Evolutionary conservation across 2,888 invertebrate species (phyloP), one percentile per base, ranked within the genome.

Genomic region (Microplitis manilae): DNA sequence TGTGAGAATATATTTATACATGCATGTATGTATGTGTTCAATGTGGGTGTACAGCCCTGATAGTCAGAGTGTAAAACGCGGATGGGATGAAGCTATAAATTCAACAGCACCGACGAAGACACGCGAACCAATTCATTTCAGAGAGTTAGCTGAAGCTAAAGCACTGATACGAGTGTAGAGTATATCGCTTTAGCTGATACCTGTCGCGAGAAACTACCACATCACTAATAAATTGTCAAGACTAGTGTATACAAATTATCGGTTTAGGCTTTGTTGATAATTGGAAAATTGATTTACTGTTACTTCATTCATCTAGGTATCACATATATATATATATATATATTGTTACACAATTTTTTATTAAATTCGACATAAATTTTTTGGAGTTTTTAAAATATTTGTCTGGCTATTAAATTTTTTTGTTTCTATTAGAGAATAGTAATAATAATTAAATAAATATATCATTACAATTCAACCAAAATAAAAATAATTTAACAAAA

Each of bases 11-110:
- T 30, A 30, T 30, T 30, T 30, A 30, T 30, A 68, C 68, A 61
- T 72, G 65, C 68, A 61, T 72, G 65, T 61, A 20, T 71, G 39
- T 73, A 40, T 74, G 40, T 40, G 60, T 7, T 30, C 6, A 6
- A n/a, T 4, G n/a, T 70, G 70, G 30, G 38, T 38, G 17, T 38
- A 38, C 61, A 8, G 6, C 71, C 71, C 62, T 7, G 72, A 68
- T 7, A 60, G 69, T 40, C 68, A 81, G 82, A 81, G 80, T 83
- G 80, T 80, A 83, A 70, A 79, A 79, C 81, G 74, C 81, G 80
- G 80, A 82, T 81, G 84, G 86, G 86, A 89, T 89, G 87, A 89
- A 89, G 88, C 87, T 85, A 88, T 89, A 89, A 89, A 89, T 88
- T 84, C 85, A 80, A 75, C 77, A 77, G 80, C 77, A 79, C 81